Evolutionary conservation across 2,113 vertebrate genomes (phyloP).

Genomic region (Anguilla rostrata): DNA sequence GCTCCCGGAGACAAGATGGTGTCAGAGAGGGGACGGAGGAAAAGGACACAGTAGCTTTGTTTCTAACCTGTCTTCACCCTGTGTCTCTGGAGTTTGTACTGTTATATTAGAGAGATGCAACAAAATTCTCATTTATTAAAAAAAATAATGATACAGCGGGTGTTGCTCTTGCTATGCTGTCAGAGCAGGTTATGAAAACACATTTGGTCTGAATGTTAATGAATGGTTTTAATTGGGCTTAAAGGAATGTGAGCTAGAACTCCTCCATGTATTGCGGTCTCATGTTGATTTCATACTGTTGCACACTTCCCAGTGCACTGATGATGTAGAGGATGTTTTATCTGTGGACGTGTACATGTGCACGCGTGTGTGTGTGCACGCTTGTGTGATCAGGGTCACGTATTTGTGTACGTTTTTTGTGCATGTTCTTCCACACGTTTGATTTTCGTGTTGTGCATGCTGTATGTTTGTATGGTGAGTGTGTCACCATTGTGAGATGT

Average conservation of each 20-base stretch:
- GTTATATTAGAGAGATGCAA: neutral
- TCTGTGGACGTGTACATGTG: neutral
- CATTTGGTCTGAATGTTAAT: neutral
- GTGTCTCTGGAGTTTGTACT: neutral
- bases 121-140: neutral
- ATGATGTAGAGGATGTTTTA: neutral
- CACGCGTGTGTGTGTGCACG: neutral
- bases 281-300: neutral
- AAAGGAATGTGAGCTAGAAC: neutral
- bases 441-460: neutral
- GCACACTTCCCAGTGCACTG: neutral
- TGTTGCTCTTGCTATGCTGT: too few species aligned
- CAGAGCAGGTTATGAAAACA: neutral
- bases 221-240: neutral
- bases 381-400: neutral
- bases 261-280: neutral
- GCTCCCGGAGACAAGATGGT: neutral
- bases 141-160: neutral
- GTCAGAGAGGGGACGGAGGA: neutral
- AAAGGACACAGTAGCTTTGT: neutral
- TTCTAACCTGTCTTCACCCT: neutral
- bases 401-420: neutral
- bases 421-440: too few species aligned
- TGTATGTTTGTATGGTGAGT: slow-evolving; percentile 13
- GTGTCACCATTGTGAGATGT: neutral